phyloP scores from a whole-genome alignment of 1,140 invertebrate genomes.

The Penaeus indicus region DNA sequence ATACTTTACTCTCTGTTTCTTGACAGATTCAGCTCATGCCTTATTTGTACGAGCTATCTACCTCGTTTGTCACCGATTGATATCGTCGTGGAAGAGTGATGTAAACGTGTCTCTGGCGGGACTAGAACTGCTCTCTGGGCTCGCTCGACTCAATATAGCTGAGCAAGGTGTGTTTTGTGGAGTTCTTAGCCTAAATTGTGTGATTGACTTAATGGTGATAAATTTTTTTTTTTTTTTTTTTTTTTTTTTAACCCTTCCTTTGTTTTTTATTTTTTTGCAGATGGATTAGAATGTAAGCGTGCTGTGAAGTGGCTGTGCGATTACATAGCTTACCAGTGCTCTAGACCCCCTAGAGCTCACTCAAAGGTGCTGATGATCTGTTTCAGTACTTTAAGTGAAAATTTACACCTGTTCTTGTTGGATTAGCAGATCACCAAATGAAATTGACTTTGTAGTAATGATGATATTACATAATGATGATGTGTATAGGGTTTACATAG shows the following conservation, averaged over 20 bases:
- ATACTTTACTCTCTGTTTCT: neutral
- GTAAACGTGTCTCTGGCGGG: conserved; percentile 95
- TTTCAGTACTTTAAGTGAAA: neutral
- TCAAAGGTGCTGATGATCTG: conserved; percentile 76
- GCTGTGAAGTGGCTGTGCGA: conserved; percentile 98
- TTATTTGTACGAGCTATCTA: conserved; percentile 79
- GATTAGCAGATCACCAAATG: neutral
- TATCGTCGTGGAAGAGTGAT: conserved; percentile 96
- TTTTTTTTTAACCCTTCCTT: too few relatives aligned
- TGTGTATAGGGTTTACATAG: too few relatives aligned
- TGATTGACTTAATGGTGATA: neutral
- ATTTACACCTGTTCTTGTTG: neutral
- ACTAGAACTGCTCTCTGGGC: conserved; percentile 88
- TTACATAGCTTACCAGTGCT: conserved; percentile 97
- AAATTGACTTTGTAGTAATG: too few relatives aligned
- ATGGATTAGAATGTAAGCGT: conserved; percentile 88
- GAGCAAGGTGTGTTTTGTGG: conserved; percentile 79
- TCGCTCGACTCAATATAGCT: conserved; percentile 87
- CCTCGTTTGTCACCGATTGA: conserved; percentile 92
- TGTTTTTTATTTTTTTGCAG: conserved; percentile 70
- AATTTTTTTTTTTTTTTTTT: neutral
- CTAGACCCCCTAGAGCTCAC: conserved; percentile 92
- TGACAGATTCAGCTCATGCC: conserved; percentile 57
- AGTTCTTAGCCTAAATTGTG: too few relatives aligned
- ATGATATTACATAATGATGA: too few relatives aligned